Evolutionary conservation across 2,113 vertebrate genomes (phyloP).

Genomic region (Etia nguti): DNA sequence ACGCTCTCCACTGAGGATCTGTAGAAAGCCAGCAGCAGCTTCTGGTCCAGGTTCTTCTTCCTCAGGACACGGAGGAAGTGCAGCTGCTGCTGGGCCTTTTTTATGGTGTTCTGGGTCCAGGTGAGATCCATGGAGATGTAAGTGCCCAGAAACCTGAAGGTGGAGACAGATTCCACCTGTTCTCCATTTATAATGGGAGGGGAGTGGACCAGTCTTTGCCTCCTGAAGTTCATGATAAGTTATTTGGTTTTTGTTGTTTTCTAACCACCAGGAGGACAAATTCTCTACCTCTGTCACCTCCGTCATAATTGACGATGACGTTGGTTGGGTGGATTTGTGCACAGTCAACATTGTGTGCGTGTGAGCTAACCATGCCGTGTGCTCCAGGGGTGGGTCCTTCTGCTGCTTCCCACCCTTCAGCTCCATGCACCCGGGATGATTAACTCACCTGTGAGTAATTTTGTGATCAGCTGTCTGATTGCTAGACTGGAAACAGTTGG

Average conservation of each 20-base stretch:
- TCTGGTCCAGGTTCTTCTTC: neutral
- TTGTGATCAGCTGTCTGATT: accelerated
- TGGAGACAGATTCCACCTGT: neutral
- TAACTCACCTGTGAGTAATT: neutral
- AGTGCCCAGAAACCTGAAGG: neutral
- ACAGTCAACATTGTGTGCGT: accelerated
- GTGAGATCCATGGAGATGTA: neutral
- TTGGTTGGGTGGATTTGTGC: neutral
- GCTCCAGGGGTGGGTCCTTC: neutral
- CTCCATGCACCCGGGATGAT: neutral
- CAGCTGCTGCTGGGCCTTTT: neutral
- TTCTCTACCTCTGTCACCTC: neutral
- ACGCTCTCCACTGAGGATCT: accelerated
- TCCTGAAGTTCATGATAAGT: neutral
- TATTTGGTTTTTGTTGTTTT: neutral
- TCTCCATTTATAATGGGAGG: neutral
- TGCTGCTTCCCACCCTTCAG: neutral
- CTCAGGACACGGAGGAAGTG: neutral
- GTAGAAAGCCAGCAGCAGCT: neutral
- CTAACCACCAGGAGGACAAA: neutral
- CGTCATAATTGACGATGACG: accelerated
- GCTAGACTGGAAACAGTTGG: neutral
- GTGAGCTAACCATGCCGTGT: neutral
- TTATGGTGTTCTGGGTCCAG: neutral
- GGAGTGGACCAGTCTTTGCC: neutral